These are phyloP conservation scores for Camarhynchus parvulus DNA, from an alignment of 2,113 vertebrate species.

Conservation along the genomic window DNA sequence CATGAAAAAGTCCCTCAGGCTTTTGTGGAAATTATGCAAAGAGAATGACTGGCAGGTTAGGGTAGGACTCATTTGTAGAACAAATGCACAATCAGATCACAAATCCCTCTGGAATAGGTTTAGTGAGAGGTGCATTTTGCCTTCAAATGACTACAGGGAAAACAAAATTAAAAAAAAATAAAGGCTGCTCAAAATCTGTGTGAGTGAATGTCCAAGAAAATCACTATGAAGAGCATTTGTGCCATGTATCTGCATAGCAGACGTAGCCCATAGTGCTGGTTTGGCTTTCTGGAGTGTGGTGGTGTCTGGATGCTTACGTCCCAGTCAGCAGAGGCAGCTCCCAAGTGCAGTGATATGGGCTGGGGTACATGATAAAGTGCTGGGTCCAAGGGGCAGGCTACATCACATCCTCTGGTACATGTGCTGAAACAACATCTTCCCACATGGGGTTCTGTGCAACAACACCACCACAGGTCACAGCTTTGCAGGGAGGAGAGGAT, in stretches of 20 bases:
- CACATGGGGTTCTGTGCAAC: rapidly evolving
- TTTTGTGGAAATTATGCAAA: conserved; percentile 45
- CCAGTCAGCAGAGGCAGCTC: neutral
- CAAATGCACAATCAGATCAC: conserved; percentile 41
- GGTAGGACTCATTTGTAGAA: conserved; percentile 37
- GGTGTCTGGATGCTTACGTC: neutral
- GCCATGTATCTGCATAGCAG: rapidly evolving
- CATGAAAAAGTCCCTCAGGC: conserved; percentile 26
- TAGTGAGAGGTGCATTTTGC: neutral
- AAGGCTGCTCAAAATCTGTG: neutral
- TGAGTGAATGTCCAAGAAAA: neutral
- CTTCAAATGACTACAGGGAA: neutral
- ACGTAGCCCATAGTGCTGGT: neutral
- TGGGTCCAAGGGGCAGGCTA: neutral
- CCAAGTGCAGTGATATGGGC: rapidly evolving
- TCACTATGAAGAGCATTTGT: neutral
- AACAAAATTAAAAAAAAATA: neutral
- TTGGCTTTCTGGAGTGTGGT: neutral
- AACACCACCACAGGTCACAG: rapidly evolving
- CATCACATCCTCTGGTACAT: rapidly evolving
- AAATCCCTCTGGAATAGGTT: conserved; percentile 7
- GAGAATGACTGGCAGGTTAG: neutral
- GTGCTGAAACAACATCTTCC: neutral
- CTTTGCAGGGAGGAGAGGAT: neutral
- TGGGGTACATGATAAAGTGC: rapidly evolving